Conservation (phyloP, 1,140 invertebrate species). For the Xylocopa sonorina region DNA sequence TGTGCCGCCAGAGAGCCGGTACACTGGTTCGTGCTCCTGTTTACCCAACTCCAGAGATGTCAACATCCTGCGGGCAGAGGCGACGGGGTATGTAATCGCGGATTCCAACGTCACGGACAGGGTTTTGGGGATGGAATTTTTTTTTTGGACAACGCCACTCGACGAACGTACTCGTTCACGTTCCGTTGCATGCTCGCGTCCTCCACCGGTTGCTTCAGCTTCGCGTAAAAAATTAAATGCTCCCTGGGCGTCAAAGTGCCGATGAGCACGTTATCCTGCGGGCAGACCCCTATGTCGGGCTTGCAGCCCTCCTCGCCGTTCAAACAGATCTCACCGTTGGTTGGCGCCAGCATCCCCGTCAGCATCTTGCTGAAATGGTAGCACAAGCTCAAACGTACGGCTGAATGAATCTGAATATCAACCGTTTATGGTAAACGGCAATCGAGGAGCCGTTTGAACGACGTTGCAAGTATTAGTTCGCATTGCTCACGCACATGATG, state of each 20-base stretch:
- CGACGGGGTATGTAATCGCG: too few relatives aligned
- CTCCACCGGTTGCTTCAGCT: conserved; percentile 85
- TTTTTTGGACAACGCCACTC: too few relatives aligned
- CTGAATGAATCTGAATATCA: conserved; percentile 23
- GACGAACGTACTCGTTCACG: conserved; percentile 80
- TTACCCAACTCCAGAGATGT: conserved; percentile 83
- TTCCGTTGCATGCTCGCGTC: conserved; percentile 73
- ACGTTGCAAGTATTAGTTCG: too few relatives aligned
- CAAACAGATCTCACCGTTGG: conserved; percentile 82
- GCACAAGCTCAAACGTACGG: conserved; percentile 20
- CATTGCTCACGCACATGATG: conserved; percentile 86
- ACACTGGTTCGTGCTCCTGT: conserved; percentile 82
- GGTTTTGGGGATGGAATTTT: too few relatives aligned
- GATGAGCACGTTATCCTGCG: conserved; percentile 92
- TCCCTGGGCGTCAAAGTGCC: conserved; percentile 90
- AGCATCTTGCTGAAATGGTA: conserved; percentile 83
- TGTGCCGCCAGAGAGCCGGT: conserved; percentile 85
- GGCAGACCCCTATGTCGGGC: conserved; percentile 88
- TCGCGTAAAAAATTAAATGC: conserved; percentile 90
- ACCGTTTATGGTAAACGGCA: neutral
- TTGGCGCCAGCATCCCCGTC: conserved; percentile 85
- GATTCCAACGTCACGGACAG: too few relatives aligned
- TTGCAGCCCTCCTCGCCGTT: conserved; percentile 76
- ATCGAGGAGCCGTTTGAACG: neutral
- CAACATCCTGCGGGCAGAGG: conserved; percentile 79